Evolutionary conservation across 2,113 vertebrate genomes (phyloP).

Genomic region (Hydropotes inermis): DNA sequence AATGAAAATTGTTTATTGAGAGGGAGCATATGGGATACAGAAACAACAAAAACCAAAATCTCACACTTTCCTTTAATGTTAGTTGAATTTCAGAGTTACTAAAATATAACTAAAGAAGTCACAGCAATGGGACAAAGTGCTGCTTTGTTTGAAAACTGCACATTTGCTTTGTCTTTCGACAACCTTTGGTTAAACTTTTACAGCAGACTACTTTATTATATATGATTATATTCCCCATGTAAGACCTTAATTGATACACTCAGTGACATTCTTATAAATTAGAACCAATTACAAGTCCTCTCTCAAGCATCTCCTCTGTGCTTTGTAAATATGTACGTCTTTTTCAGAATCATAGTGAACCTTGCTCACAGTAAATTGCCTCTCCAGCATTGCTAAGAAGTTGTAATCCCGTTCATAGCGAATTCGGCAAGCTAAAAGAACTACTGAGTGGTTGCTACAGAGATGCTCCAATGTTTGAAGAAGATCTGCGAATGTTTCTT

Average conservation of each 20-base stretch:
- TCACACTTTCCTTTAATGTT: neutral
- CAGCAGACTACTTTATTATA: neutral
- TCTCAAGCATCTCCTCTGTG: constrained; percentile 75
- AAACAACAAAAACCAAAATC: neutral
- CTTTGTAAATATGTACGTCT: constrained; percentile 91
- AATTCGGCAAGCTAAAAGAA: constrained; percentile 92
- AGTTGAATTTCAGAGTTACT: neutral
- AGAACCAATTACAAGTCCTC: constrained; percentile 78
- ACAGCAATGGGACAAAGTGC: neutral
- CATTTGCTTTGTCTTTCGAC: neutral
- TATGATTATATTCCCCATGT: neutral
- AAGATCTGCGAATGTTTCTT: constrained; percentile 92
- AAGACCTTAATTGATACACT: neutral
- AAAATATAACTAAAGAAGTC: neutral
- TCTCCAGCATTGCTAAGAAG: constrained; percentile 89
- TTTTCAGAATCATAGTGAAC: constrained; percentile 88
- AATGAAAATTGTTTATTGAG: neutral
- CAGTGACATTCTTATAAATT: neutral
- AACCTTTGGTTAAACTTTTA: neutral
- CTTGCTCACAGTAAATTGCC: constrained; percentile 83
- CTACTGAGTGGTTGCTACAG: constrained; percentile 81
- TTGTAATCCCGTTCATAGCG: constrained; percentile 91
- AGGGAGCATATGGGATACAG: neutral
- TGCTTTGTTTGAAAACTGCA: neutral
- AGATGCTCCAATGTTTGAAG: constrained; percentile 90